Evolutionary conservation across 2,797 vertebrate species (phyloP).

Genomic region (Phrynocephalus vlangalii): DNA sequence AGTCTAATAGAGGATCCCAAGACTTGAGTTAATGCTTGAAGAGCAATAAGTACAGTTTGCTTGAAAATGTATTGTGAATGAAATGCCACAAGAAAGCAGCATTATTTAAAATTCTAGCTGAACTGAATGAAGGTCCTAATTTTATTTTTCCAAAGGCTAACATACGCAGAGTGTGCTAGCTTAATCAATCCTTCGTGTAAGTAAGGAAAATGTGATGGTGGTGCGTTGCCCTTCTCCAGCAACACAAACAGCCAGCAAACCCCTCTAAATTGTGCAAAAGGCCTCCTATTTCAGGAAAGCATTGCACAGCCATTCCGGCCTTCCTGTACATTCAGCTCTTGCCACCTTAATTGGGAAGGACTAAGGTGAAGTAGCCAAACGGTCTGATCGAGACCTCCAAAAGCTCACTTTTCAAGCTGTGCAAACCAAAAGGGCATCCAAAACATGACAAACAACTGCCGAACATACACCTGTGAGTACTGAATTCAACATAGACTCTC

Average conservation of each 20-base stretch:
- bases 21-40: too few species aligned
- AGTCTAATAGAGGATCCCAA: too few species aligned
- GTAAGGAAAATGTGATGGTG: not conserved
- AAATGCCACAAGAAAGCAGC: too few species aligned
- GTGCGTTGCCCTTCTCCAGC: not conserved
- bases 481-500: not conserved
- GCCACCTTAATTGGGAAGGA: not conserved
- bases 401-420: not conserved
- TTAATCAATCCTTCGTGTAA: not conserved
- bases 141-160: not conserved
- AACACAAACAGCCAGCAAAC: not conserved
- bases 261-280: not conserved
- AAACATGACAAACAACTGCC: not conserved
- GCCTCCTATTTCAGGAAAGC: not conserved
- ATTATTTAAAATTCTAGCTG: not conserved
- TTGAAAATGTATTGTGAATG: too few species aligned
- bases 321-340: too few species aligned
- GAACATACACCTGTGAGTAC: not conserved
- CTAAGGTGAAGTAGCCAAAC: not conserved
- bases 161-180: not conserved
- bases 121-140: not conserved
- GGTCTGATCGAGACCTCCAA: not conserved
- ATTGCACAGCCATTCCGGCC: not conserved
- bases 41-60: too few species aligned
- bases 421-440: not conserved